Evolutionary conservation across 64 coral and sea anemone genomes (phyloP).

Genomic region (Pocillopora damicornis): DNA sequence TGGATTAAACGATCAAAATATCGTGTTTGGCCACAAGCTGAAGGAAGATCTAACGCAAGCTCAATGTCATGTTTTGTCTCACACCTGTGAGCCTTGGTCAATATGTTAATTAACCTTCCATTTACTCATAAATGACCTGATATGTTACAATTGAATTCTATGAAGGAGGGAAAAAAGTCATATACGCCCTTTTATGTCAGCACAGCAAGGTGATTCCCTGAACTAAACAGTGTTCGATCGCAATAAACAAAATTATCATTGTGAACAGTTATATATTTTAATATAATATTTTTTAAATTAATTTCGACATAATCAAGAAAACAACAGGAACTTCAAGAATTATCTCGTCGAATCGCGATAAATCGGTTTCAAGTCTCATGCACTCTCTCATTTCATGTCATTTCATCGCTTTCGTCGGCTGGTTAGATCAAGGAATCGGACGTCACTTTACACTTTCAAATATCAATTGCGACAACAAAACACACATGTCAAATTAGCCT

Average conservation of each 20-base stretch:
- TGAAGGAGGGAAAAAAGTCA: background rate
- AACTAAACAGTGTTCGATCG: background rate
- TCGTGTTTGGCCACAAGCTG: background rate
- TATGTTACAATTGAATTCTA: background rate
- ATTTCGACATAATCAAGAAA: background rate
- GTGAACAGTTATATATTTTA: background rate
- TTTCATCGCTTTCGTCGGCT: constrained; percentile 15
- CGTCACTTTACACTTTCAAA: background rate
- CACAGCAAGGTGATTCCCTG: constrained; percentile 18
- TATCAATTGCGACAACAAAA: background rate
- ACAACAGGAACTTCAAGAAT: background rate
- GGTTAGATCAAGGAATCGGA: constrained; percentile 19
- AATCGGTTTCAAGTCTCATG: background rate
- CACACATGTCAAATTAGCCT: background rate
- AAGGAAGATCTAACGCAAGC: background rate
- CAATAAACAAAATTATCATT: background rate
- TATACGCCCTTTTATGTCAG: background rate
- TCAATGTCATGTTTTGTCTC: background rate
- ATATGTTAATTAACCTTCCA: background rate
- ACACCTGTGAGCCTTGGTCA: background rate
- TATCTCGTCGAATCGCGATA: background rate
- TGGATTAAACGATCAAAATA: background rate
- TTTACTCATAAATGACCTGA: background rate
- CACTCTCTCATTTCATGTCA: background rate
- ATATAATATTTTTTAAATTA: background rate